Percentiles rank a stretch among this genome's conserved stretches.
Evolutionary conservation across 1,140 invertebrate genomes (phyloP).

Genomic region (Diuraphis noxia): DNA sequence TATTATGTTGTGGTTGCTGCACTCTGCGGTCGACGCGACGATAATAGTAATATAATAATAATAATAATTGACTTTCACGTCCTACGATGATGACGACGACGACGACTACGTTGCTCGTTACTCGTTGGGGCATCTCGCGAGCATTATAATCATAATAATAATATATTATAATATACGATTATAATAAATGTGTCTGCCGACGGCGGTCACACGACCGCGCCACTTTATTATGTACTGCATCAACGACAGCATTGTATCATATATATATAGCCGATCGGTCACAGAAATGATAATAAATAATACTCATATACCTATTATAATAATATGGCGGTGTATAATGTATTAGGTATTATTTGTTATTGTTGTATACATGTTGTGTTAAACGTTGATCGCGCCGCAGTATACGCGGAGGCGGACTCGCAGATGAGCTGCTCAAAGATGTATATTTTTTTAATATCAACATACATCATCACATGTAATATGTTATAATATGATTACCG

Average conservation of each 20-base stretch:
- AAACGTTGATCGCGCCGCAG: background rate
- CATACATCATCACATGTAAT: too few relatives aligned
- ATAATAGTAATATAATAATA: background rate
- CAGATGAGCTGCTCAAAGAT: too few relatives aligned
- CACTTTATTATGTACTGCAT: background rate
- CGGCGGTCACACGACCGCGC: background rate
- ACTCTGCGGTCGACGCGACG: background rate
- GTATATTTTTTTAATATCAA: background rate
- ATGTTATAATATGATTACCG: background rate
- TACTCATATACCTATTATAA: background rate
- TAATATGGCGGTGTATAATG: background rate
- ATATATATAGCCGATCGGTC: background rate
- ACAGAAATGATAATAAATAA: background rate
- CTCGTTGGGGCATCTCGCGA: background rate
- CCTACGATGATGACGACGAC: background rate
- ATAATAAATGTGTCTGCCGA: background rate
- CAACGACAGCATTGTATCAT: background rate
- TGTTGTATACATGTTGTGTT: background rate
- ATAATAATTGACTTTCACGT: constrained; percentile 8
- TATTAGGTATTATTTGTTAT: constrained; percentile 10
- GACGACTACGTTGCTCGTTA: background rate
- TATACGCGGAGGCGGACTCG: background rate
- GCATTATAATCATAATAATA: background rate
- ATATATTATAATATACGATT: background rate
- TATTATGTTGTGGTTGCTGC: background rate